Evolutionary conservation across 2,888 invertebrate genomes (phyloP).

Genomic region (Notodonta dromedarius): DNA sequence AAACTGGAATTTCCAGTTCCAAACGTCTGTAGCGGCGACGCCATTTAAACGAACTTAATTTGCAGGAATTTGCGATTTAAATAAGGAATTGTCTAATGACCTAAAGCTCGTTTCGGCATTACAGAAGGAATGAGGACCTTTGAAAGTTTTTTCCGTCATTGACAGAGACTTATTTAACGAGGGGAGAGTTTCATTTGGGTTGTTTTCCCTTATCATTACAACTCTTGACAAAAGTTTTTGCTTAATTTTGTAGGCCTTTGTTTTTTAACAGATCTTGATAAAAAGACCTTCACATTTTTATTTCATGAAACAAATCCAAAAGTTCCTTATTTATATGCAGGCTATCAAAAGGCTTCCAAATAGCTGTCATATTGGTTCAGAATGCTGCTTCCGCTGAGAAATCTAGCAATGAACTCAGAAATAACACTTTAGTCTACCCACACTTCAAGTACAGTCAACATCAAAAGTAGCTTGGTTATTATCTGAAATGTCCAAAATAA

Average conservation of each 20-base stretch:
- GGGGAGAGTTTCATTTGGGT: slow-evolving; percentile 15
- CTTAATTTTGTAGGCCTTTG: neutral
- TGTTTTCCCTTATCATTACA: slow-evolving; percentile 6
- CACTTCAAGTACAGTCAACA: too few species aligned
- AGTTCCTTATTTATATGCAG: too few species aligned
- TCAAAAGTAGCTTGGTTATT: too few species aligned
- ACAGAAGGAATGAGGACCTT: slow-evolving; percentile 34
- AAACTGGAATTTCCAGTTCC: slow-evolving; percentile 39
- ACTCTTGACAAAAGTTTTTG: neutral
- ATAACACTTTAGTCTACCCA: too few species aligned
- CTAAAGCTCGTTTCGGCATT: slow-evolving; percentile 40
- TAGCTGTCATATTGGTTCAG: too few species aligned
- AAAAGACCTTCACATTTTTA: too few species aligned
- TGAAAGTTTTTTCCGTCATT: slow-evolving; percentile 26
- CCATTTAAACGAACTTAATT: slow-evolving; percentile 52
- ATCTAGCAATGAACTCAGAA: too few species aligned
- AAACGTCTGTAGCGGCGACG: slow-evolving; percentile 40
- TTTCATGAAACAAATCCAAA: too few species aligned
- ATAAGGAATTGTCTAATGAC: slow-evolving; percentile 54
- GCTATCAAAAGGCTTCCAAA: too few species aligned
- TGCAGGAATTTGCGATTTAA: slow-evolving; percentile 52
- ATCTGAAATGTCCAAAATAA: too few species aligned
- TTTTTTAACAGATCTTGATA: too few species aligned
- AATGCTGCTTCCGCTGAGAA: too few species aligned
- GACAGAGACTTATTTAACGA: slow-evolving; percentile 31